Conservation (phyloP, 2,797 vertebrate genomes). For the Margarornis squamiger region DNA sequence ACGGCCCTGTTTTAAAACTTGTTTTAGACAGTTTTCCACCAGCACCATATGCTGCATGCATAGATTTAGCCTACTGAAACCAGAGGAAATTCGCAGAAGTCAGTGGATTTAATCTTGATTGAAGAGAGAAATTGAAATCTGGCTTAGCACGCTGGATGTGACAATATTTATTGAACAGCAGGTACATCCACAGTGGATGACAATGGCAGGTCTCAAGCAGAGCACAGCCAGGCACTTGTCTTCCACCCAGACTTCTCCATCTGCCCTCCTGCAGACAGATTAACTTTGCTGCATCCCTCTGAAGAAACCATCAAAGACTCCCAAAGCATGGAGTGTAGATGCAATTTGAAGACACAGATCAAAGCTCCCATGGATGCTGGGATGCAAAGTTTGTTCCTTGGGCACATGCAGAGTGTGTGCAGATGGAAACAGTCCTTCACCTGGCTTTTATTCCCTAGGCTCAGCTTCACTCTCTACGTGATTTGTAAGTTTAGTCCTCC, state of each 20-base stretch:
- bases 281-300: background rate
- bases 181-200: background rate
- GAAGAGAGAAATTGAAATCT: background rate
- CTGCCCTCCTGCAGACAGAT: background rate
- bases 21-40: background rate
- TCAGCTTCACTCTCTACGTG: background rate
- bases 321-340: background rate
- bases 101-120: background rate
- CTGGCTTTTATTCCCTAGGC: background rate
- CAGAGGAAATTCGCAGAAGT: background rate
- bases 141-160: background rate
- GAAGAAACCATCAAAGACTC: background rate
- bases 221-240: background rate
- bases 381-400: background rate
- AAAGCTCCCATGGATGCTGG: background rate
- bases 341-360: background rate
- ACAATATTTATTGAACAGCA: background rate
- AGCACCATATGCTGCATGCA: background rate
- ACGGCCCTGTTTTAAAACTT: background rate
- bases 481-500: background rate
- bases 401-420: background rate
- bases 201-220: background rate
- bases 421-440: background rate
- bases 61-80: background rate
- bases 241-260: background rate